Evolutionary conservation across 2,113 vertebrate genomes (phyloP).

Genomic region (Erythrocercus mccallii): DNA sequence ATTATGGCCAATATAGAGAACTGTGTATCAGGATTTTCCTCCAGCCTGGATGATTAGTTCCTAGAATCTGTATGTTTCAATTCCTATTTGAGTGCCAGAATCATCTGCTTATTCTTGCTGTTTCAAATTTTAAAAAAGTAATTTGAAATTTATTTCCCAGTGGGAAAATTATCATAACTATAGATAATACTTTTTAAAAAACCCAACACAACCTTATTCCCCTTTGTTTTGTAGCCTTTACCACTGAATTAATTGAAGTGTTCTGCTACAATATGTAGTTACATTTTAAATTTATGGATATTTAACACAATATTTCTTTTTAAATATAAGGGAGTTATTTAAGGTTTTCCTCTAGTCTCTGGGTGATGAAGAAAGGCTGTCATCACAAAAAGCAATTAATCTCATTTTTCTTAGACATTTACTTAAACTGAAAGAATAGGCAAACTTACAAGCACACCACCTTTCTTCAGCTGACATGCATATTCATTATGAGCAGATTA

Average conservation of each 20-base stretch:
- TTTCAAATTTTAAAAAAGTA: background rate
- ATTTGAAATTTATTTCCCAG: background rate
- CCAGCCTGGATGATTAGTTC: background rate
- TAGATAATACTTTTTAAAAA: background rate
- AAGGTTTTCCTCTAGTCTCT: background rate
- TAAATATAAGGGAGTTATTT: background rate
- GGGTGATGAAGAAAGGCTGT: background rate
- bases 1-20: background rate
- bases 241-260: background rate
- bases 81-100: background rate
- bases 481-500: background rate
- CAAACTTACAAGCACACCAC: background rate
- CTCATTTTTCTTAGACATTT: background rate
- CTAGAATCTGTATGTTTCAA: background rate
- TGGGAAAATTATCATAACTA: background rate
- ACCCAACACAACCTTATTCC: fast-evolving
- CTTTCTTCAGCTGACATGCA: background rate
- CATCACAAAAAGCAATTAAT: background rate
- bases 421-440: background rate
- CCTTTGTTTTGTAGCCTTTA: background rate
- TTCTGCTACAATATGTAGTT: background rate
- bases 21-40: background rate
- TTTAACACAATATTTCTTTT: background rate
- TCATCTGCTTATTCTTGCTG: background rate
- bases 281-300: background rate